phyloP scores from a whole-genome alignment of 2,797 vertebrate genomes.

The Gallinago solitaria region DNA sequence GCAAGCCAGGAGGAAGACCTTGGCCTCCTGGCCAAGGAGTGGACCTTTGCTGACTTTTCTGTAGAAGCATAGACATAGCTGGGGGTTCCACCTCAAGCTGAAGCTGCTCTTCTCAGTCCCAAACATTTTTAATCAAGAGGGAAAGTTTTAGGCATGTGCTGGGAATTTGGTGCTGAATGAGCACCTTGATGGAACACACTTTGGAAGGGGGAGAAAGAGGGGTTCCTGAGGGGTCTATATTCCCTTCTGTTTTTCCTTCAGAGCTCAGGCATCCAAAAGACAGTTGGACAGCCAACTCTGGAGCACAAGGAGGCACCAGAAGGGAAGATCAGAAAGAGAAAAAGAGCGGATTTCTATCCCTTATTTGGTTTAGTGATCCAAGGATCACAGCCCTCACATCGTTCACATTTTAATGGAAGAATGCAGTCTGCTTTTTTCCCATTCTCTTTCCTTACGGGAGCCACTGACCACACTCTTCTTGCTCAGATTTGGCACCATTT shows the following conservation, averaged over 20 bases:
- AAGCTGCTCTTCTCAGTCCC: background rate
- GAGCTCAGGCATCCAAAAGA: background rate
- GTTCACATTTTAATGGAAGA: constrained; percentile 27
- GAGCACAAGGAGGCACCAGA: background rate
- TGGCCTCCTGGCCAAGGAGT: background rate
- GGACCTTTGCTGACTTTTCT: background rate
- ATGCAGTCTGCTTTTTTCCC: background rate
- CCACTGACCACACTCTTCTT: background rate
- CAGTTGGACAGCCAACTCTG: background rate
- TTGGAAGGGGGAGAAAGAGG: background rate
- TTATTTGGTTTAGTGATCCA: constrained; percentile 38
- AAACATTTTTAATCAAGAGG: background rate
- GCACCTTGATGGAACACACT: background rate
- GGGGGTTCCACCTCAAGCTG: background rate
- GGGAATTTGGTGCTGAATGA: background rate
- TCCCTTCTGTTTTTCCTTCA: background rate
- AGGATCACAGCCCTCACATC: background rate
- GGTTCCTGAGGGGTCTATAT: background rate
- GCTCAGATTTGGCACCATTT: constrained; percentile 1
- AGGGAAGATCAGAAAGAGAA: constrained; percentile 11
- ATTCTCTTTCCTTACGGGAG: background rate
- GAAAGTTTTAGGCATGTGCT: background rate
- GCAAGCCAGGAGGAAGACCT: background rate
- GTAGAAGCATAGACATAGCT: background rate
- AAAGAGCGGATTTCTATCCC: constrained; percentile 10